Conservation (phyloP, 1,140 invertebrate genomes). For the Arctopsyche grandis region DNA sequence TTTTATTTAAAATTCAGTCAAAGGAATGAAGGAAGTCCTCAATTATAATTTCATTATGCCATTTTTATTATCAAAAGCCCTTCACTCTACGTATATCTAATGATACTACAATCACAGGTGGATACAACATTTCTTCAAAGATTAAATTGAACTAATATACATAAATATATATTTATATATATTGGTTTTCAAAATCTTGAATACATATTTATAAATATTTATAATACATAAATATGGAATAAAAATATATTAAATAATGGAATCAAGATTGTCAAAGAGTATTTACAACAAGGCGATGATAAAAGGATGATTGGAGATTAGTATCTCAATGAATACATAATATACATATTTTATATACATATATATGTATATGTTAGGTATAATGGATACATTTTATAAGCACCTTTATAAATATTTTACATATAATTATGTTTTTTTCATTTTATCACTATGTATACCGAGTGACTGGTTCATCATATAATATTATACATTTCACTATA, state of each 20-base stretch:
- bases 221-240: neutral
- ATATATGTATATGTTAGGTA: neutral
- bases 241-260: neutral
- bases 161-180: constrained; percentile 15
- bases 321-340: constrained; percentile 15
- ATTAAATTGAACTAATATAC: constrained; percentile 4
- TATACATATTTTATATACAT: no score
- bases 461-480: neutral
- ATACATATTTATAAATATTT: constrained; percentile 9
- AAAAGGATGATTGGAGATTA: constrained; percentile 36
- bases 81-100: neutral
- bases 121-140: constrained; percentile 41
- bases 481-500: neutral
- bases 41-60: constrained; percentile 29
- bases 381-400: constrained; percentile 25
- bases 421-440: constrained; percentile 12
- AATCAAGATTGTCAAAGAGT: constrained; percentile 44
- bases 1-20: constrained; percentile 41
- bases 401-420: constrained; percentile 10
- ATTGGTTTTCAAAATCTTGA: neutral
- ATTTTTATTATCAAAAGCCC: neutral
- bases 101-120: constrained; percentile 48
- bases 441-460: neutral
- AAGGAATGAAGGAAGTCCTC: constrained; percentile 36
- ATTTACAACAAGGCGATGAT: constrained; percentile 42